Conservation (phyloP, 2,113 vertebrate genomes). For the Apodemus sylvaticus region DNA sequence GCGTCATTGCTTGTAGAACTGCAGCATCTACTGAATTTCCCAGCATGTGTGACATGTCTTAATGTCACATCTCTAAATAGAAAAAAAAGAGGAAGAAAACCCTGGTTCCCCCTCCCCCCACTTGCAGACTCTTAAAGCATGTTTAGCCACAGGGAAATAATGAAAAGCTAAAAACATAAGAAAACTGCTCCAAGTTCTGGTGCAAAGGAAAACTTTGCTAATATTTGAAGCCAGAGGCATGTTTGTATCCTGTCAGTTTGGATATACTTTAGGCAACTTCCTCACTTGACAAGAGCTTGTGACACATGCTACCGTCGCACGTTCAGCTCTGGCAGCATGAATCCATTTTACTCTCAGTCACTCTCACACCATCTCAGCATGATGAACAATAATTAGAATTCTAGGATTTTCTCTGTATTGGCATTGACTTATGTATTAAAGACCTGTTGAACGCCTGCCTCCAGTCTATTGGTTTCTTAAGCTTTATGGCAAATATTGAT, state of each 20-base stretch:
- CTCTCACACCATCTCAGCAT: not conserved
- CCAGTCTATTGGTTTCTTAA: not conserved
- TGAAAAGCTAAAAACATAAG: conserved; percentile 42
- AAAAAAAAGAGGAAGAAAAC: not conserved
- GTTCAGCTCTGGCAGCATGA: not conserved
- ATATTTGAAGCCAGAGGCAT: not conserved
- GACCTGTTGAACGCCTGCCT: not conserved
- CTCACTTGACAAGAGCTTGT: not conserved
- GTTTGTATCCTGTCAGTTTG: not conserved
- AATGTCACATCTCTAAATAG: conserved; percentile 48
- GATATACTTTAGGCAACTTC: not conserved
- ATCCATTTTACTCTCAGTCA: not conserved
- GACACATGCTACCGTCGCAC: not conserved
- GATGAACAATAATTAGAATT: not conserved
- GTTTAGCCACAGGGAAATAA: conserved; percentile 67
- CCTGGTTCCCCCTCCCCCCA: no score
- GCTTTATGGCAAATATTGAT: not conserved
- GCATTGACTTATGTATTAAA: not conserved
- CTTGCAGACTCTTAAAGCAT: conserved; percentile 60
- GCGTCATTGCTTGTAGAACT: not conserved
- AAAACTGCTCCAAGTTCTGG: not conserved
- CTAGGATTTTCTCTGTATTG: not conserved
- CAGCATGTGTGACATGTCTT: conserved; percentile 58
- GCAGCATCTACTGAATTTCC: not conserved
- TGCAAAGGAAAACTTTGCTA: not conserved